Base-by-base conservation (phyloP, 2,888 invertebrate genomes). In the Hemistola chrysoprasaria region DNA sequence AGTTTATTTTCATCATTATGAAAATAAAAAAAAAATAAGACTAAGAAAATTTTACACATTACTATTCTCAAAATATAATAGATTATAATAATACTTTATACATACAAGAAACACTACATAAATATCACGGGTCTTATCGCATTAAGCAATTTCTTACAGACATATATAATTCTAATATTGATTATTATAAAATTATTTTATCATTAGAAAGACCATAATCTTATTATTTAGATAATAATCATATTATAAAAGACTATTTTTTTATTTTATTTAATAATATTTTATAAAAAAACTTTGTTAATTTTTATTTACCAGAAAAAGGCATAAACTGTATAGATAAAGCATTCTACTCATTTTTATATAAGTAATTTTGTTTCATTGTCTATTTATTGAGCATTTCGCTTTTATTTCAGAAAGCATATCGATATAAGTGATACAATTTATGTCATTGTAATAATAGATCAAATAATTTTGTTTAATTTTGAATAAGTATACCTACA, bases 401-500 rank as follows among this genome's bases (percentile, higher is more conserved):
- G 47, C 43, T 53, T 81, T 75, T 63, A 50, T 70, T 74, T 72
- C 55, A 48, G 56, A 60, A 78, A 77, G 78, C 84, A 83, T 83
- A 82, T 85, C 79, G 76, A 68, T 38, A 30, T 65, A 73, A 82
- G 83, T 78, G 80, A 81, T 78, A 73, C 57, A 43, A 60, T 58
- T 66, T 69, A 65, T 58, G 65, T 78, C 72, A 71, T 71, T 73
- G 66, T 73, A 63, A 66, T 68, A 75, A 69, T 70, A 65, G 66
- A 73, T 70, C 53, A 64, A 62, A 63, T 57, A 51, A 48, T 59
- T 66, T 56, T 53, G 59, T 78, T 72, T 80, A 78, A 77, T 75
- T 78, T 82, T 70, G 78, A 74, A 65, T 85, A 80, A 83, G 78
- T 79, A 76, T 48, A 50, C 48, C n/a, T n/a, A n/a, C n/a, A n/a